These are phyloP conservation scores for Gerris buenoi DNA, from an alignment of 1,140 invertebrate species.

Conservation along the genomic window DNA sequence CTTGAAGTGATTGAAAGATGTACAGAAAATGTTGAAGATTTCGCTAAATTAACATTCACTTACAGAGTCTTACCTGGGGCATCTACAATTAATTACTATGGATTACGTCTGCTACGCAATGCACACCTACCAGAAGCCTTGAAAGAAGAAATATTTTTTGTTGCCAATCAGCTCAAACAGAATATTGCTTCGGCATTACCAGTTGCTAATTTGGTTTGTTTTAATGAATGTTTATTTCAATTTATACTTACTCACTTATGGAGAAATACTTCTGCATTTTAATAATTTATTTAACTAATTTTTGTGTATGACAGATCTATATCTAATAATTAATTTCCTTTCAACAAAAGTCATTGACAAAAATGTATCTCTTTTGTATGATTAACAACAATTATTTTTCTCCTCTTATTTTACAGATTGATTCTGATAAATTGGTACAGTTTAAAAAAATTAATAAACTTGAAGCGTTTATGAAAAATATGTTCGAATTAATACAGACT, in stretches of 20 bases:
- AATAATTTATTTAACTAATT: neutral
- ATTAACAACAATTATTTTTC: neutral
- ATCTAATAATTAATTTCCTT: no score
- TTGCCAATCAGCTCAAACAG: slow-evolving; percentile 6
- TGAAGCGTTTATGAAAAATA: slow-evolving; percentile 13
- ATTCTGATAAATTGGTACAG: neutral
- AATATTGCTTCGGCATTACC: slow-evolving; percentile 7
- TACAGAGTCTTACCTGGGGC: slow-evolving; percentile 31
- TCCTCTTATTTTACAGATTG: neutral
- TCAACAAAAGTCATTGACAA: no score
- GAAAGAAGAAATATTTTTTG: slow-evolving; percentile 11
- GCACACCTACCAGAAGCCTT: slow-evolving; percentile 19
- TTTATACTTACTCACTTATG: neutral
- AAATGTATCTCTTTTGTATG: neutral
- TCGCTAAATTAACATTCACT: slow-evolving; percentile 29
- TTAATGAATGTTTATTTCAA: neutral
- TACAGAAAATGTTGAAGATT: slow-evolving; percentile 9
- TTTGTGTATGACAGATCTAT: no score
- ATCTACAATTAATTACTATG: slow-evolving; percentile 31
- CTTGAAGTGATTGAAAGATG: slow-evolving; percentile 28
- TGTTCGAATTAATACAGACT: slow-evolving; percentile 7
- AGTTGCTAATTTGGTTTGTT: slow-evolving; percentile 2
- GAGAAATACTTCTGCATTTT: neutral
- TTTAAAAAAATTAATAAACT: slow-evolving; percentile 8
- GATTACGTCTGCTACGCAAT: slow-evolving; percentile 31